Evolutionary conservation across 2,888 invertebrate genomes (phyloP).

Genomic region (Dicranocentrus wangi): DNA sequence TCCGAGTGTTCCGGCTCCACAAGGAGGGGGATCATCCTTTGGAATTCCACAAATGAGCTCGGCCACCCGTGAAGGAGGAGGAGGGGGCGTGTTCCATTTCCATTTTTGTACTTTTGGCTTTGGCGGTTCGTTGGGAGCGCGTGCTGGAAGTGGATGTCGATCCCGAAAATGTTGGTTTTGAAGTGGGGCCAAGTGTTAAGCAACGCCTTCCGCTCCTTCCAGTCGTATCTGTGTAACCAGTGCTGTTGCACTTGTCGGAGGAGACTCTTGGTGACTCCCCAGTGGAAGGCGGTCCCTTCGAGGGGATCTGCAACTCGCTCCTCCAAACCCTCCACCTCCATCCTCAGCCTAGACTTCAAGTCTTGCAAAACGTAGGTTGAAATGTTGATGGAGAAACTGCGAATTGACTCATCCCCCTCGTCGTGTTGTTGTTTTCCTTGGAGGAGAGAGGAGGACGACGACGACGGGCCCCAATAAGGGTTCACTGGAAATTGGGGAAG

Average conservation of each 20-base stretch:
- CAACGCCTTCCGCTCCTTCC: conserved; percentile 80
- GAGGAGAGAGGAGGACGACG: no score
- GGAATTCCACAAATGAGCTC: conserved; percentile 70
- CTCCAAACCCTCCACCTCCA: conserved; percentile 76
- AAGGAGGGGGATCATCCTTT: conserved; percentile 75
- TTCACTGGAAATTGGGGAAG: no score
- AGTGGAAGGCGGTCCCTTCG: conserved; percentile 81
- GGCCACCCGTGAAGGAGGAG: conserved; percentile 72
- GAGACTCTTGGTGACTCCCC: conserved; percentile 86
- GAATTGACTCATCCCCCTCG: conserved; percentile 78
- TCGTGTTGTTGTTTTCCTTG: no score
- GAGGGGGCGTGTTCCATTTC: conserved; percentile 63
- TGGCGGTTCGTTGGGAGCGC: no score
- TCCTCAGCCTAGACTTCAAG: conserved; percentile 79
- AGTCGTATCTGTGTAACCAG: conserved; percentile 87
- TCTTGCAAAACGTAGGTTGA: conserved; percentile 77
- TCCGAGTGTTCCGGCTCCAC: conserved; percentile 77
- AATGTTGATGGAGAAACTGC: conserved; percentile 80
- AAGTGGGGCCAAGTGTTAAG: conserved; percentile 85
- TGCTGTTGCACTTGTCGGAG: conserved; percentile 82
- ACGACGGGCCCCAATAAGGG: no score
- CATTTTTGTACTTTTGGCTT: conserved; percentile 53
- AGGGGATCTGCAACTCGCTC: conserved; percentile 74
- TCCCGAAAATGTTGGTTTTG: no score
- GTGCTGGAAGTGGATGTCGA: conserved; percentile 85